These are phyloP conservation scores for Torymus texanus DNA, from an alignment of 2,888 invertebrate species.

Conservation along the genomic window DNA sequence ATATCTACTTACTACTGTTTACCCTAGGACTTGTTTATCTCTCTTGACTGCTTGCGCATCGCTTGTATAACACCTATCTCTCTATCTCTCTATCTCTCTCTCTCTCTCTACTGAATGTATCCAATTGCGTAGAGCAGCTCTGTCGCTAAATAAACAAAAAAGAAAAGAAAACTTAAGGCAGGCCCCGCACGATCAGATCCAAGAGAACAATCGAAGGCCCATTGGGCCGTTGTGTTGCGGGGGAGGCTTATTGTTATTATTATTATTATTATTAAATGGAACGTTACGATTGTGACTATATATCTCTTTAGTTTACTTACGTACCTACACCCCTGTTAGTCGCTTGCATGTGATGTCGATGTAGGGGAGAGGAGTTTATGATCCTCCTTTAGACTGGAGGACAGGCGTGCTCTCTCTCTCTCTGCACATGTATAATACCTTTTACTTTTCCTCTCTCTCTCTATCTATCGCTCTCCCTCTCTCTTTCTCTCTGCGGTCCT, in stretches of 20 bases:
- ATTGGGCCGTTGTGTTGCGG: conserved; percentile 50
- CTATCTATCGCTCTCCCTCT: too few relatives aligned
- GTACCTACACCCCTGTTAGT: conserved; percentile 56
- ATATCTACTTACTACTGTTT: conserved; percentile 11
- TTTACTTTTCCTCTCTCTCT: too few relatives aligned
- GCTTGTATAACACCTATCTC: conserved; percentile 28
- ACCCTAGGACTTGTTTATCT: conserved; percentile 10
- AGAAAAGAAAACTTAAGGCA: conserved; percentile 48
- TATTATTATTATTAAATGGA: too few relatives aligned
- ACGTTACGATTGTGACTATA: too few relatives aligned
- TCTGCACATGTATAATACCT: neutral
- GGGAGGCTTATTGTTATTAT: too few relatives aligned
- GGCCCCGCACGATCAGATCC: conserved; percentile 66
- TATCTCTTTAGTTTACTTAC: conserved; percentile 47
- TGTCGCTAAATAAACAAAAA: conserved; percentile 30
- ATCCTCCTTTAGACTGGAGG: neutral
- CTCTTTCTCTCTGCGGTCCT: too few relatives aligned
- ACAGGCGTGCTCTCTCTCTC: neutral
- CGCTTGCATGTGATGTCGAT: conserved; percentile 64
- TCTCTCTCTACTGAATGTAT: conserved; percentile 20
- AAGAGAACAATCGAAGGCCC: conserved; percentile 54
- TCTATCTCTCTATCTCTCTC: conserved; percentile 4
- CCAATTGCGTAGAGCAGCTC: conserved; percentile 33
- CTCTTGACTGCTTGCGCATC: conserved; percentile 40
- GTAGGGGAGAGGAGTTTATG: conserved; percentile 6